A percentile compares a stretch with the other conserved stretches of the same genome.
Conservation (phyloP, 2,113 vertebrate genomes). For the Phasianus colchicus region DNA sequence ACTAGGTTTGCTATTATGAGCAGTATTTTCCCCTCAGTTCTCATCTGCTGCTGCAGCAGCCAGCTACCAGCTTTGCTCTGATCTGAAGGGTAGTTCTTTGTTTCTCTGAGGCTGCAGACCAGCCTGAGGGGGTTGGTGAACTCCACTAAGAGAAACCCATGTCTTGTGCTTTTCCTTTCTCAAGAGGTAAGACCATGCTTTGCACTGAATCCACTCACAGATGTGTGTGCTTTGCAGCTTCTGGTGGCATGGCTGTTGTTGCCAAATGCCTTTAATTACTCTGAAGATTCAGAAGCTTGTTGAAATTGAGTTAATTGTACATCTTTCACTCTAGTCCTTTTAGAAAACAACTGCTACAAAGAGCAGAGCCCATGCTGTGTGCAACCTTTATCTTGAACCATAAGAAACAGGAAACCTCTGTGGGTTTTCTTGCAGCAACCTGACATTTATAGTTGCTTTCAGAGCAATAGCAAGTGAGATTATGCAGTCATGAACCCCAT, state of each 20-base stretch:
- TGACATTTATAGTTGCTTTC: constrained; percentile 30
- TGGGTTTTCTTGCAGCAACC: constrained; percentile 53
- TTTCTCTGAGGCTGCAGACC: neutral
- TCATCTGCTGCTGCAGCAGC: neutral
- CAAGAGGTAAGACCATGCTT: neutral
- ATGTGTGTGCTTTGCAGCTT: neutral
- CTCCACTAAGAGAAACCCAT: rapidly evolving
- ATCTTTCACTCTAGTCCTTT: neutral
- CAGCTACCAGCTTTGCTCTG: neutral
- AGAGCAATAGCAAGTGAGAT: constrained; percentile 28
- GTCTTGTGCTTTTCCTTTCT: neutral
- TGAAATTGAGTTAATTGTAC: constrained; percentile 9
- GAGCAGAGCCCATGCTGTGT: constrained; percentile 3
- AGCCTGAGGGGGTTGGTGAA: neutral
- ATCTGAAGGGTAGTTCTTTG: neutral
- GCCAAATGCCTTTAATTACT: neutral
- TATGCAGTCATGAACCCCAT: constrained; percentile 11
- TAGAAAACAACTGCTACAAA: constrained; percentile 8
- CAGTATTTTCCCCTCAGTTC: neutral
- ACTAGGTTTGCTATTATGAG: neutral
- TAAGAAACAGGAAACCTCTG: constrained; percentile 70
- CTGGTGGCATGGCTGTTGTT: neutral
- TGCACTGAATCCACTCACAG: neutral
- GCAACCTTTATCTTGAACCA: constrained; percentile 38
- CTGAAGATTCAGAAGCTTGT: neutral